Conservation (phyloP, 2,113 vertebrate species). For the Cyprinodon tularosa region DNA sequence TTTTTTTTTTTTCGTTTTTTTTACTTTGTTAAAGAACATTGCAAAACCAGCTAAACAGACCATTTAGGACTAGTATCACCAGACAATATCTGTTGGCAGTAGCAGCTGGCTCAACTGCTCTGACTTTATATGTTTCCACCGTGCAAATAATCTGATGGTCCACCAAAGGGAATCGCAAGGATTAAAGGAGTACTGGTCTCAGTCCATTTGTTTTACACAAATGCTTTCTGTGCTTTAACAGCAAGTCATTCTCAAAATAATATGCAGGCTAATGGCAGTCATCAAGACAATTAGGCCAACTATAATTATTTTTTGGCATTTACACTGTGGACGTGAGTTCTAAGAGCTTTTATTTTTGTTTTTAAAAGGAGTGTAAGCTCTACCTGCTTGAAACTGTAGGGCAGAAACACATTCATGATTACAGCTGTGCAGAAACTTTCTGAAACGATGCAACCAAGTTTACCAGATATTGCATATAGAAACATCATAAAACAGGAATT, state of each 20-base stretch:
- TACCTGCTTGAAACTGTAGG: conserved; percentile 5
- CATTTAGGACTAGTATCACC: conserved; percentile 68
- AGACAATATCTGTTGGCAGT: conserved; percentile 79
- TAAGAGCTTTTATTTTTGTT: conserved; percentile 49
- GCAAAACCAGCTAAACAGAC: conserved; percentile 59
- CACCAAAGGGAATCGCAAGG: conserved; percentile 68
- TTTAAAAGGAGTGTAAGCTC: conserved; percentile 15
- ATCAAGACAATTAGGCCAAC: conserved; percentile 72
- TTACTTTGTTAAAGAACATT: conserved; percentile 23
- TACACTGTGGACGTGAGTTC: conserved; percentile 51
- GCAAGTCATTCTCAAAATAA: conserved; percentile 67
- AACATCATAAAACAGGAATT: conserved; percentile 29
- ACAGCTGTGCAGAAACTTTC: neutral
- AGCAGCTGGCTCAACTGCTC: conserved; percentile 70
- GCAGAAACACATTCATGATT: conserved; percentile 5
- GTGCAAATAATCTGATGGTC: conserved; percentile 80
- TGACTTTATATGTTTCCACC: conserved; percentile 74
- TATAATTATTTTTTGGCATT: conserved; percentile 72
- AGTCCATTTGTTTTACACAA: conserved; percentile 80
- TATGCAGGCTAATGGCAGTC: conserved; percentile 65
- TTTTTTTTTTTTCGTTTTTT: neutral
- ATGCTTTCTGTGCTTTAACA: conserved; percentile 70
- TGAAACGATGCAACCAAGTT: neutral
- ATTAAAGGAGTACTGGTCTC: conserved; percentile 71
- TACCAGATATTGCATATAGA: neutral